A percentile compares a stretch with the other conserved stretches of the same genome.
Evolutionary conservation across 2,888 invertebrate species (phyloP).

Genomic region (Athetis lepigone): DNA sequence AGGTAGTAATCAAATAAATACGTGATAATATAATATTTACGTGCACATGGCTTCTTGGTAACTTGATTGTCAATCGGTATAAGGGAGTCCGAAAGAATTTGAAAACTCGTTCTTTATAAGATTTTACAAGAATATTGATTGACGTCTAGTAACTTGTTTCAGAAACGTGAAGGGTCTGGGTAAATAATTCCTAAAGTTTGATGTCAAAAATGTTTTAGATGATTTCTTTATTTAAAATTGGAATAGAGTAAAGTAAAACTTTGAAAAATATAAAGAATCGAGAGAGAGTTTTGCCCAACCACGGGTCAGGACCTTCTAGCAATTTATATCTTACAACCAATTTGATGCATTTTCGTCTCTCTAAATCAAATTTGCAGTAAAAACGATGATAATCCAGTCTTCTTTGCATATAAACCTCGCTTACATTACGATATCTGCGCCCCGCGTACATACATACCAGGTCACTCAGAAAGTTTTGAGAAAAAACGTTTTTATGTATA

Average conservation of each 20-base stretch:
- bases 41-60: too few species aligned
- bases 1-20: too few species aligned
- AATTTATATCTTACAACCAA: neutral
- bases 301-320: neutral
- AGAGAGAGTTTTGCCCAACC: neutral
- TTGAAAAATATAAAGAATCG: neutral
- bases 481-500: too few species aligned
- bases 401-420: constrained; percentile 46
- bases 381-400: constrained; percentile 19
- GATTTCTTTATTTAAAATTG: too few species aligned
- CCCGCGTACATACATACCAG: constrained; percentile 37
- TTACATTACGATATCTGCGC: constrained; percentile 36
- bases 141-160: neutral
- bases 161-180: neutral
- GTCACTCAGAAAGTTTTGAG: too few species aligned
- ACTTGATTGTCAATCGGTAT: too few species aligned
- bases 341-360: neutral
- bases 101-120: neutral
- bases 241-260: too few species aligned
- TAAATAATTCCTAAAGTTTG: too few species aligned
- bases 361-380: constrained; percentile 13
- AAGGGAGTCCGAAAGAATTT: too few species aligned
- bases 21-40: too few species aligned
- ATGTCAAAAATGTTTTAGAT: too few species aligned
- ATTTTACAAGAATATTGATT: neutral